phyloP scores from a whole-genome alignment of 2,113 vertebrate species.

The Sinocyclocheilus anophthalmus region DNA sequence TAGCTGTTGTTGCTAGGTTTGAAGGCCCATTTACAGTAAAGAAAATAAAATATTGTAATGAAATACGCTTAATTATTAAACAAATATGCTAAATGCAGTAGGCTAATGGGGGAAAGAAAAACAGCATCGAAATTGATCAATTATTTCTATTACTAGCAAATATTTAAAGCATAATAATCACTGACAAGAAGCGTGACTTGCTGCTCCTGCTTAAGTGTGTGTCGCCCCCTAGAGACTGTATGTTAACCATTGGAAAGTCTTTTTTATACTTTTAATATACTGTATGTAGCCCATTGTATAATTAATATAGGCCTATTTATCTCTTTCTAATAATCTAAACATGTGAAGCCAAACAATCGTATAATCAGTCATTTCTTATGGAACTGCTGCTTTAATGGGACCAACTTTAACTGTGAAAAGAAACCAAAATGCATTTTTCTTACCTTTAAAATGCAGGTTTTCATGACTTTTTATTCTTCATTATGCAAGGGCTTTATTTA shows the following conservation, averaged over 20 bases:
- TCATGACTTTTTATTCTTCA: constrained; percentile 64
- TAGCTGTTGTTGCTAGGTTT: neutral
- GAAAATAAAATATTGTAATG: neutral
- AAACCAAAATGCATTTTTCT: too few relatives aligned
- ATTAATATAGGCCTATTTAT: neutral
- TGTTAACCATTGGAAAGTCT: too few relatives aligned
- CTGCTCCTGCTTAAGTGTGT: neutral
- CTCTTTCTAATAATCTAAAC: neutral
- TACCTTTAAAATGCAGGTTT: constrained; percentile 61
- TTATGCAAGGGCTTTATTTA: constrained; percentile 50
- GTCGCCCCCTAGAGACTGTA: constrained; percentile 43
- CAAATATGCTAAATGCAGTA: neutral
- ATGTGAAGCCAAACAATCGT: too few relatives aligned
- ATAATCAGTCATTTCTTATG: too few relatives aligned
- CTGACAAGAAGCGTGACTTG: neutral
- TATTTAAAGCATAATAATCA: neutral
- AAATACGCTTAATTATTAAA: neutral
- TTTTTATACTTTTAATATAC: neutral
- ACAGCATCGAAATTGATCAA: neutral
- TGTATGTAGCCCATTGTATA: neutral
- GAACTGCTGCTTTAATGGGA: too few relatives aligned
- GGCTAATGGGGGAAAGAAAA: neutral
- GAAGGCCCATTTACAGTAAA: constrained; percentile 25
- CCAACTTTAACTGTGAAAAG: too few relatives aligned
- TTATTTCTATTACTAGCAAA: neutral